Base-by-base conservation (phyloP, 2,888 invertebrate species). In the Lapara coniferarum region DNA sequence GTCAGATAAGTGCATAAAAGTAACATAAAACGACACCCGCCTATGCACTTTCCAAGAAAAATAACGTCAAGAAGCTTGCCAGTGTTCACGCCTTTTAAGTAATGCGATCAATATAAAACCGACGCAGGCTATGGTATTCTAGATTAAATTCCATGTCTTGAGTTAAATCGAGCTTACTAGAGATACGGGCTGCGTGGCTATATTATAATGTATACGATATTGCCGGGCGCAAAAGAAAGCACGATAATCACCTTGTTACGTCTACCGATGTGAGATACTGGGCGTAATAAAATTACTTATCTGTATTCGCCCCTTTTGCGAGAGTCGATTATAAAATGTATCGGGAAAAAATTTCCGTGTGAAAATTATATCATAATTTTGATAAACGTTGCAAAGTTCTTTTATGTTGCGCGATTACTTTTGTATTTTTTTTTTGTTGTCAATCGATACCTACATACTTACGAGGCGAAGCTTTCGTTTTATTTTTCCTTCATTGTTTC, bases 131-230 rank as follows among this genome's bases (percentile, higher is more conserved):
- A 77, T 78, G 74, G 77, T 70, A 78, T 77, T 77, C 75, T 75
- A 82, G 77, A 85, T 86, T 81, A 84, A 86, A 87, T 87, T 87
- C 80, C 81, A 77, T 78, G 81, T 80, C 80, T 70, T 74, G 75
- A 79, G 81, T 81, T 82, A 79, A 84, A 84, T 79, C 77, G 82
- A 72, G 75, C 80, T 74, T 81, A 75, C 74, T 78, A 73, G 75
- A 74, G 69, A 78, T 79, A 80, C 74, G 76, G 71, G 74, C 66
- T 75, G 66, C 71, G 70, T 80, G 5, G 37, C 3, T 37, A 37
- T 6, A 37, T 37, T 37, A 77, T 75, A 77, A 74, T 75, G 72
- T 80, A 70, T 77, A 74, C 70, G 76, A 73, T 74, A 76, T 78
- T 66, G 59, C 67, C 66, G 71, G 71, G 70, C 58, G 71, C 70